phyloP scores from a whole-genome alignment of 2,888 invertebrate genomes.

The Athetis lepigone region DNA sequence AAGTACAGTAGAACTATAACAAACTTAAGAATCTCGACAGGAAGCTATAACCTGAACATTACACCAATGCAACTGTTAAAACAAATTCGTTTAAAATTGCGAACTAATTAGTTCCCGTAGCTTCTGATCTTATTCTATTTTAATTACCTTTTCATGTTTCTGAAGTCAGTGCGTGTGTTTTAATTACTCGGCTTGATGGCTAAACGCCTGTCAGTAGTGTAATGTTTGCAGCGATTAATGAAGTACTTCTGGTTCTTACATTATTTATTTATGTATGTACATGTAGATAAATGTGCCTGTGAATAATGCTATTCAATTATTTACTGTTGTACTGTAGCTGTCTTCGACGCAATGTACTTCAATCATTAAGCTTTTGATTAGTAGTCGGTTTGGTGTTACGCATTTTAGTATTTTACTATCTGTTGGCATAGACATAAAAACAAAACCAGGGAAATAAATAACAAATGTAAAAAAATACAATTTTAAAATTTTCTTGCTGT shows the following conservation, averaged over 20 bases:
- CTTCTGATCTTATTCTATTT: slow-evolving; percentile 63
- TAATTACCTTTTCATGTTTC: slow-evolving; percentile 58
- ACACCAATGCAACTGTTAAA: slow-evolving; percentile 39
- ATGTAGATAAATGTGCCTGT: slow-evolving; percentile 14
- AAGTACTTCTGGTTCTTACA: slow-evolving; percentile 26
- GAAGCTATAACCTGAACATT: slow-evolving; percentile 32
- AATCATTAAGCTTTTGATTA: slow-evolving; percentile 9
- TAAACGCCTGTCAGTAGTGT: slow-evolving; percentile 53
- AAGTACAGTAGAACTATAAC: slow-evolving; percentile 4
- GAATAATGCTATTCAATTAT: slow-evolving; percentile 21
- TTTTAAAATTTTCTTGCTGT: too few species aligned
- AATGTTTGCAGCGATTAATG: slow-evolving; percentile 53
- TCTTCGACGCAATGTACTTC: slow-evolving; percentile 29
- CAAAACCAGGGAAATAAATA: too few species aligned
- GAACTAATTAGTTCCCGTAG: slow-evolving; percentile 60
- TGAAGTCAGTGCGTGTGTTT: slow-evolving; percentile 50
- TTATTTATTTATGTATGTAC: neutral
- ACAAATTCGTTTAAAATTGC: slow-evolving; percentile 64
- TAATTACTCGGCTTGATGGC: slow-evolving; percentile 61
- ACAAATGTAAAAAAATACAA: too few species aligned
- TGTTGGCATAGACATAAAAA: too few species aligned
- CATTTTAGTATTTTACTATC: too few species aligned
- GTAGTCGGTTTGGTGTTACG: too few species aligned
- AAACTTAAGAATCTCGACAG: slow-evolving; percentile 30
- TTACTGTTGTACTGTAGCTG: slow-evolving; percentile 13